Evolutionary conservation across 1,140 invertebrate species (phyloP), one percentile per base, ranked within the genome.

Genomic region (Aphidius ervi): DNA sequence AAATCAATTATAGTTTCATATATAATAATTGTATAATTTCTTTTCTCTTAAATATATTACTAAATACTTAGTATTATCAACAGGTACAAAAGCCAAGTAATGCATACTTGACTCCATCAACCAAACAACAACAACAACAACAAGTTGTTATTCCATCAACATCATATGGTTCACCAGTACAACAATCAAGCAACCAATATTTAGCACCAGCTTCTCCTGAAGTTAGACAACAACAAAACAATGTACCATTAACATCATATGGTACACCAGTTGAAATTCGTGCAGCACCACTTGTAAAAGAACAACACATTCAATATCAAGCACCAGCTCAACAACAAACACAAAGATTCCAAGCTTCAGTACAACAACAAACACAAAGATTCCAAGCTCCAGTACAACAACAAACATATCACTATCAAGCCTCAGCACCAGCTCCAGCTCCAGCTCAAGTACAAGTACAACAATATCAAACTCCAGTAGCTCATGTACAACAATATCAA

Each of bases 31-130:
- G 42, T 43, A 7, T 10, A 8, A 43, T 43, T 43, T 43, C 5
- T 55, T 55, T 7, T 5, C 42, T 5, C 39, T 53, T 5, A 46
- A 43, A 9, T 62, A 62, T 8, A 62, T 46, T 7, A 9, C 46
- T 43, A 31, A 31, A 31, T 31, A 31, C 23, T 31, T 31, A 31
- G 23, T 31, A 31, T 39, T 56, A 47, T 23, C 56, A 8, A 47
- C 9, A 42, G 10, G 6, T n/a, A 55, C 40, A 37, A 16, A 16
- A 16, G 16, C 16, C 16, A 16, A 16, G 16, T 16, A 16, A 16
- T 16, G 16, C 16, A 16, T 16, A 16, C 16, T 16, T 16, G 16
- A 16, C 16, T 16, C 16, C 23, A 1, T 31, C 23, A 31, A 31
- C 23, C 23, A 31, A 31, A 31, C 23, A 31, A 31, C 23, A 23